phyloP scores from a whole-genome alignment of 2,797 vertebrate genomes.

The Discoglossus pictus region DNA sequence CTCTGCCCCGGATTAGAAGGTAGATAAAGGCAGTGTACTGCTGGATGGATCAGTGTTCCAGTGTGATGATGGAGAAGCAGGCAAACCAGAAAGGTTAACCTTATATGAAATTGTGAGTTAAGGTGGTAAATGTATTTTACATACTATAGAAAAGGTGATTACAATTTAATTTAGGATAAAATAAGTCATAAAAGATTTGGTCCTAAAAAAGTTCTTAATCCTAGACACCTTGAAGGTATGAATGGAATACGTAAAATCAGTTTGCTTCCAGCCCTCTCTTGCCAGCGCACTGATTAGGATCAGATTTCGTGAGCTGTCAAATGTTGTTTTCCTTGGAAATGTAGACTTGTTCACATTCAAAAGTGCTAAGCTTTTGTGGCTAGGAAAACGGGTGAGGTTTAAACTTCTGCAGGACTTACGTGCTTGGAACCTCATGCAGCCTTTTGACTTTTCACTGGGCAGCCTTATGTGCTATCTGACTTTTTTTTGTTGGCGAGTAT shows the following conservation, averaged over 20 bases:
- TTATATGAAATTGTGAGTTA: no score
- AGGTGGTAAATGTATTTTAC: no score
- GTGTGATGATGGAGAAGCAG: no score
- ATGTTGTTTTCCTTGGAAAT: constrained; percentile 54
- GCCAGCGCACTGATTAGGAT: constrained; percentile 55
- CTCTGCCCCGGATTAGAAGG: no score
- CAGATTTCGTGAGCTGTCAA: constrained; percentile 52
- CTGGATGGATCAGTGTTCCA: no score
- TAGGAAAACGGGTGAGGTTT: constrained; percentile 53
- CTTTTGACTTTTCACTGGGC: constrained; percentile 25
- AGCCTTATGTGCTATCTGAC: constrained; percentile 5
- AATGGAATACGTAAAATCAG: constrained; percentile 48
- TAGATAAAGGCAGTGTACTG: no score
- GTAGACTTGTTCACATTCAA: constrained; percentile 26
- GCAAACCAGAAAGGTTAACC: no score
- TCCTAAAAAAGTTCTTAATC: constrained; percentile 15
- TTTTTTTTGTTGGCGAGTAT: neutral
- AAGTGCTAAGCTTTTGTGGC: constrained; percentile 53
- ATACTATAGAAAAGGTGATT: no score
- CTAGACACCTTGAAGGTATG: constrained; percentile 32
- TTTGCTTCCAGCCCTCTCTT: constrained; percentile 54
- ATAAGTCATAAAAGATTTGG: neutral
- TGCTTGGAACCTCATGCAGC: constrained; percentile 16
- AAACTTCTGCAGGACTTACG: constrained; percentile 22
- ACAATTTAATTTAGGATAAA: neutral